Conservation (phyloP, 2,888 invertebrate species). For the Poecilus cupreus region DNA sequence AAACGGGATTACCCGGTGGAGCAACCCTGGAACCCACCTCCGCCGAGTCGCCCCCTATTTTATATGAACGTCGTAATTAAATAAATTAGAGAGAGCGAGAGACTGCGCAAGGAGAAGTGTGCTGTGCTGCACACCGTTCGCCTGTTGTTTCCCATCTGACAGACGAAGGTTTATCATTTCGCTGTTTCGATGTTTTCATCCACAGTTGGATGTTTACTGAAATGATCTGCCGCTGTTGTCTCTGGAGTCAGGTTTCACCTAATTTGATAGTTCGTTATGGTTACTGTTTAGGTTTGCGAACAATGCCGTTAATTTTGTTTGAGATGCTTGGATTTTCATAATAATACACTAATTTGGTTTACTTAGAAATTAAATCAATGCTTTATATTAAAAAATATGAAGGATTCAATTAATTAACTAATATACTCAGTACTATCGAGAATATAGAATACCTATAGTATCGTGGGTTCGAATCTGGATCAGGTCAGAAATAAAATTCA, state of each 20-base stretch:
- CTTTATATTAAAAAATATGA: no score
- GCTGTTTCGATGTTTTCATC: constrained; percentile 50
- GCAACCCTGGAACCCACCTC: background rate
- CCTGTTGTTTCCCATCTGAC: constrained; percentile 40
- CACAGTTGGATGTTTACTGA: constrained; percentile 32
- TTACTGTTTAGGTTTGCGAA: background rate
- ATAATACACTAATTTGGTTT: background rate
- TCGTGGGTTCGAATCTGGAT: no score
- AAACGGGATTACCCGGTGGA: constrained; percentile 49
- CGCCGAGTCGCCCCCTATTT: constrained; percentile 21
- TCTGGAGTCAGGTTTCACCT: constrained; percentile 21
- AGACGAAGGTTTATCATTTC: constrained; percentile 44
- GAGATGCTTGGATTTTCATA: constrained; percentile 1
- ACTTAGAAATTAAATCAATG: background rate
- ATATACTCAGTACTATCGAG: no score
- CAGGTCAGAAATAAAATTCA: no score
- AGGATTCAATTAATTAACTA: no score
- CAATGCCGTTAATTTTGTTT: constrained; percentile 9
- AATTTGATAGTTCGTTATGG: constrained; percentile 22
- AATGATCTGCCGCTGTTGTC: constrained; percentile 31
- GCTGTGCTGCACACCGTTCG: background rate
- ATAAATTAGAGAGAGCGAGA: constrained; percentile 47
- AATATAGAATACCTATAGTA: no score
- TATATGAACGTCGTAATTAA: constrained; percentile 56
- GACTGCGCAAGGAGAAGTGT: background rate